Conservation (phyloP, 2,797 vertebrate genomes). For the Phyllotis vaccarum region DNA sequence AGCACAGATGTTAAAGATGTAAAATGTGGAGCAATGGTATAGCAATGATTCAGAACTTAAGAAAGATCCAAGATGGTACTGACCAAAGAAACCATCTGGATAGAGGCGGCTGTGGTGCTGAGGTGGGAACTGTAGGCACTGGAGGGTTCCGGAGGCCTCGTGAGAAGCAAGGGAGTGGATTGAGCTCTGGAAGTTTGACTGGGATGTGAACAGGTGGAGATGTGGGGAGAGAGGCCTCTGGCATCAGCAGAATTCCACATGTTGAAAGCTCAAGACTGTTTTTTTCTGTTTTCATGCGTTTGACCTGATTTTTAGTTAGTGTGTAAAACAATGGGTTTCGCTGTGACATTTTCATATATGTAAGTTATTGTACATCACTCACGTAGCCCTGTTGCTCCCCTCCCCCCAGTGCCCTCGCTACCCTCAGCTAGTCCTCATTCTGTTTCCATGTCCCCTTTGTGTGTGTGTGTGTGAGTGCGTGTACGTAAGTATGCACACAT, state of each 20-base stretch:
- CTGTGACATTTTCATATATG: not conserved
- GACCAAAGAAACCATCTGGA: not conserved
- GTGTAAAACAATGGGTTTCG: not conserved
- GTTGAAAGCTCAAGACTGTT: not conserved
- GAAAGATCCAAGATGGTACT: not conserved
- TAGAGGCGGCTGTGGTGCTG: not conserved
- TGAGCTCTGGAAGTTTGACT: not conserved
- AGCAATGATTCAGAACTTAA: not conserved
- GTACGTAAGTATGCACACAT: not conserved
- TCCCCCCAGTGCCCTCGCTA: not conserved
- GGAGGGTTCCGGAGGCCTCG: not conserved
- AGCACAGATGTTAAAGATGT: not conserved
- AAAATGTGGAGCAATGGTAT: not conserved
- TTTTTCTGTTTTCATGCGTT: not conserved
- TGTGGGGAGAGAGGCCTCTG: not conserved
- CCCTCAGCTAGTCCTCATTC: not conserved
- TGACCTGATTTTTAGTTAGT: not conserved
- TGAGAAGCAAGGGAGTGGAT: not conserved
- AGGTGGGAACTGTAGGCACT: not conserved
- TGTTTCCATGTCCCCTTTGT: not conserved
- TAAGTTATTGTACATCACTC: not conserved
- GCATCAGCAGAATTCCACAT: not conserved
- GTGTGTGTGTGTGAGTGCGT: not conserved
- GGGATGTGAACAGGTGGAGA: not conserved
- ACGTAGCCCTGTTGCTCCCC: not conserved